Conservation (phyloP, 35 echinoderm and acorn worm species). For the Apostichopus parvimensis region DNA sequence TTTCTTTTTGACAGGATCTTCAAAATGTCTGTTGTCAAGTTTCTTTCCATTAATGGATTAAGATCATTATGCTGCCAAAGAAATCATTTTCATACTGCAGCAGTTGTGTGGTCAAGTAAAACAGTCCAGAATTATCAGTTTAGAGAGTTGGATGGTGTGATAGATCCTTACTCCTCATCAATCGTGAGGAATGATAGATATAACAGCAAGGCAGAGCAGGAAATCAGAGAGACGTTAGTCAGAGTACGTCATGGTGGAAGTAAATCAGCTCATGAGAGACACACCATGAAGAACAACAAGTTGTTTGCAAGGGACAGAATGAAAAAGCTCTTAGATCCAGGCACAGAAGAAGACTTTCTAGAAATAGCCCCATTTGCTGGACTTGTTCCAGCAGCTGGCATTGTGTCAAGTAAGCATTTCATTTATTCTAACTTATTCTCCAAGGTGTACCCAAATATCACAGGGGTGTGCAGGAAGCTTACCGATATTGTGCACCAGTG, state of each 20-base stretch:
- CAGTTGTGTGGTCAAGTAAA: background rate
- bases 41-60: background rate
- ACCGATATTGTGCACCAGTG: background rate
- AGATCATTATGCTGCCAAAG: background rate
- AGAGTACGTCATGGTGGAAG: slow-evolving; percentile 65
- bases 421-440: background rate
- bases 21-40: background rate
- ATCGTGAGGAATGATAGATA: slow-evolving; percentile 32
- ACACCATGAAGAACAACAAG: slow-evolving; percentile 83
- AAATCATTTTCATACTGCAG: background rate
- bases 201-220: slow-evolving; percentile 61
- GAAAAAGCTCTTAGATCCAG: slow-evolving; percentile 74
- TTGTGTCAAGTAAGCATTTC: slow-evolving; percentile 59
- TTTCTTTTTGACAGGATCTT: background rate
- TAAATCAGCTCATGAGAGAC: slow-evolving; percentile 67
- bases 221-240: slow-evolving; percentile 42
- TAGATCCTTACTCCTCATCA: slow-evolving; percentile 42
- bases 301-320: slow-evolving; percentile 83
- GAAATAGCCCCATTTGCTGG: slow-evolving; percentile 86
- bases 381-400: slow-evolving; percentile 78
- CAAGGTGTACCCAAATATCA: background rate
- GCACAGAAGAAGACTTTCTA: slow-evolving; percentile 80
- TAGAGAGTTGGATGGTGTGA: slow-evolving; percentile 59
- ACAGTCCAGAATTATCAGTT: slow-evolving; percentile 2
- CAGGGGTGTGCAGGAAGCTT: background rate